Base-by-base conservation (phyloP, 1,140 invertebrate species). In the Drosophila suzukii region DNA sequence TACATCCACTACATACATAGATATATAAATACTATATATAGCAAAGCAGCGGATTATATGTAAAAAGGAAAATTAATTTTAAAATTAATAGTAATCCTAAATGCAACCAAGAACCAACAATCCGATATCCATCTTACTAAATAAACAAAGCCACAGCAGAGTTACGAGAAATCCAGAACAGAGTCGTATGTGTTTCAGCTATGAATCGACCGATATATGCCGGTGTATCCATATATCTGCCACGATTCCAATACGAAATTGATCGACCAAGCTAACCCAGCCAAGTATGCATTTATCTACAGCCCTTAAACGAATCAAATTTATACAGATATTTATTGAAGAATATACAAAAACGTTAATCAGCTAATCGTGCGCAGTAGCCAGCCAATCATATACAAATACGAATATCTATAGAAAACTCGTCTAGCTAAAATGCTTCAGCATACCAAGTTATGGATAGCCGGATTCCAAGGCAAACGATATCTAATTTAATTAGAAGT, bases 281-380 rank as follows among this genome's bases (percentile, higher is more conserved):
- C 83, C 83, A 83, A 88, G 86, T 88, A 77, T 88, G 83, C 83
- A 88, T 88, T 88, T 88, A 88, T 88, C 83, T 88, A 88, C 81
- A 79, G 43, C 39, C 41, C 77, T 62, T 44, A 49, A 47, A 47
- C 50, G 60, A 67, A 73, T 80, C 60, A 77, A 72, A 78, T 79
- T 75, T 78, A 78, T 76, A 80, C 39, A 71, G 59, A 86, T 88
- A 89, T 88, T 88, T 88, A 88, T 88, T 83, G 83, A 86, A 49
- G 43, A 65, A 67, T 82, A 85, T 85, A 85, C 59, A 83, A 71
- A 38, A 38, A 66, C 12, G 44, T 36, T 67, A 75, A 75, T 55
- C 60, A 53, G 56, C 58, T 75, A 76, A 68, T 56, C 49, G 41
- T 55, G 65, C 49, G 34, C 60, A 59, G 56, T 50, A 78, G 83